A percentile compares a stretch with the other conserved stretches of the same genome.
phyloP scores from a whole-genome alignment of 2,797 vertebrate species.

The Cuculus canorus region DNA sequence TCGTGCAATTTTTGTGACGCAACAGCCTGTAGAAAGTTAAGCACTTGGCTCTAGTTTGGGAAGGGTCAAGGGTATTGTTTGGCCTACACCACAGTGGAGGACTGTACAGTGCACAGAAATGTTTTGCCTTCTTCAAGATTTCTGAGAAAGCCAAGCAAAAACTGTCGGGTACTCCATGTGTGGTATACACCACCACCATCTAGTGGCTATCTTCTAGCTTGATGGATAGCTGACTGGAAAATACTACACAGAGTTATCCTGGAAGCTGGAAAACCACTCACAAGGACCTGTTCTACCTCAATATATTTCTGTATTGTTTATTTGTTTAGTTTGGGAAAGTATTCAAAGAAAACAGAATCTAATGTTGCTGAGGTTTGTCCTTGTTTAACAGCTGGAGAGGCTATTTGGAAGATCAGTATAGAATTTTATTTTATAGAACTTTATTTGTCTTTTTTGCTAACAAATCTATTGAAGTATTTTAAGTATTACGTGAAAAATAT shows the following conservation, averaged over 20 bases:
- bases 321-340: background rate
- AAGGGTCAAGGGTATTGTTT: background rate
- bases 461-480: background rate
- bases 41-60: background rate
- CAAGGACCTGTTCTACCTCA: background rate
- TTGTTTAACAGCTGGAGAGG: background rate
- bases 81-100: background rate
- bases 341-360: background rate
- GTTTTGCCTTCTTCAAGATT: background rate
- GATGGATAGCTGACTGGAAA: background rate
- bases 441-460: background rate
- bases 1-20: background rate
- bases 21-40: background rate
- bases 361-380: background rate
- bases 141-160: background rate
- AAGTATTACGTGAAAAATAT: background rate
- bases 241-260: background rate
- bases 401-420: background rate
- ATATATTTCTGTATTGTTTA: background rate
- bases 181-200: slow-evolving; percentile 37
- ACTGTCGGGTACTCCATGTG: rapidly evolving
- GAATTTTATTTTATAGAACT: background rate
- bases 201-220: background rate
- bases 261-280: background rate
- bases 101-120: background rate